Base-by-base conservation (phyloP, 1,140 invertebrate species). In the Bombus pyrosoma region DNA sequence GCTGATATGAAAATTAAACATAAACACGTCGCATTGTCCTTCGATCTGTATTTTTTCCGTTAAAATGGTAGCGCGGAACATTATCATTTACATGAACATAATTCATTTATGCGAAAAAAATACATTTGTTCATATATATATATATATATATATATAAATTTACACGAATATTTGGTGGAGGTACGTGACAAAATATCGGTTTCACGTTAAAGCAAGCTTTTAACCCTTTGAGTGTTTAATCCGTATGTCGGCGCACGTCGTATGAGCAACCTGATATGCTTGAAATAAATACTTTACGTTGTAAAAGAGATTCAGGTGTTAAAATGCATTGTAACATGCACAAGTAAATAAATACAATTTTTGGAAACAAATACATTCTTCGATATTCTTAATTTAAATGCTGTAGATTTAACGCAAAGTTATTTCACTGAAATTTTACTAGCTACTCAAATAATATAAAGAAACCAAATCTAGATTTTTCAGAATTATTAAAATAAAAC, bases 1-100 rank as follows among this genome's bases (percentile, higher is more conserved):
- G 25, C 34, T 39, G 10, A 25, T 71, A 71, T 81, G 79, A 10
- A 71, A 81, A 57, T 81, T 71, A 71, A 81, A 80, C 43, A 34
- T 53, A 80, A 69, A 80, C 43, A 71, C 22, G n/a, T n/a, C n/a
- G 34, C 41, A 69, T 57, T 37, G 28, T 72, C 9, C 18, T 37
- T 81, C 28, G 79, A n/a, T 71, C 25, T 41, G 18, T 57, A 71
- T 39, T 72, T 59, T 72, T 39, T 22, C 25, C 22, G 43, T 53
- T 69, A 68, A 69, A 80, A 37, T 8, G 25, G 25, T 9, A 22
- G 9, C n/a, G 5, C 28, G 39, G 22, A 41, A 41, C 71, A 39
- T 28, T 39, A 73, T 73, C 41, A 32, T 62, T 62, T 37, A 37
- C 22, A 6, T 3, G 18, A 37, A 1, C 34, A 18, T 37, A 37